Conservation (phyloP, 2,113 vertebrate species). For the Percina caprodes region DNA sequence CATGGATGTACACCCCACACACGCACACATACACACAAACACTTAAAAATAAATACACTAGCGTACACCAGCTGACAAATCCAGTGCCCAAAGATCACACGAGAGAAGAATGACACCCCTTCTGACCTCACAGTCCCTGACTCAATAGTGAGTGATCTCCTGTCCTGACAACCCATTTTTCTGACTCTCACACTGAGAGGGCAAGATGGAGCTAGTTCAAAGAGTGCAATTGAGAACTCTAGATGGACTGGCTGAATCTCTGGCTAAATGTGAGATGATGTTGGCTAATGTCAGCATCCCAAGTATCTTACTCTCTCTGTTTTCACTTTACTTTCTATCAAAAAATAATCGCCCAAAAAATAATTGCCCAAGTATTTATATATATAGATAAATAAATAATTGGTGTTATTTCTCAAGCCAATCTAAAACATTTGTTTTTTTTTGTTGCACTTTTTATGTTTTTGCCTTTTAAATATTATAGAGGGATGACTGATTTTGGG, state of each 20-base stretch:
- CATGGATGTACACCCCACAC: slow-evolving; percentile 52
- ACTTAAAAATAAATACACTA: slow-evolving; percentile 59
- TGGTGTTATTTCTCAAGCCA: slow-evolving; percentile 68
- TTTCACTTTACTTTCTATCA: slow-evolving; percentile 60
- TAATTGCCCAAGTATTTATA: slow-evolving; percentile 33
- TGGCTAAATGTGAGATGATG: slow-evolving; percentile 66
- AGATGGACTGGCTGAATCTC: slow-evolving; percentile 56
- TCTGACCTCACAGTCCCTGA: slow-evolving; percentile 20
- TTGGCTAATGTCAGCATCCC: slow-evolving; percentile 71
- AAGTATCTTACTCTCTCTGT: slow-evolving; percentile 51
- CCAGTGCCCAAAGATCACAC: slow-evolving; percentile 65
- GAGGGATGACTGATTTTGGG: slow-evolving; percentile 72
- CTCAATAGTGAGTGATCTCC: slow-evolving; percentile 44
- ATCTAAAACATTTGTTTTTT: slow-evolving; percentile 65
- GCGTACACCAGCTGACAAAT: slow-evolving; percentile 48
- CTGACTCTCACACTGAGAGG: slow-evolving; percentile 48
- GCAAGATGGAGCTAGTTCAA: slow-evolving; percentile 56
- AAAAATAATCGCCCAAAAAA: slow-evolving; percentile 52
- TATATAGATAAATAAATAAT: slow-evolving; percentile 42
- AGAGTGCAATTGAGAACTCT: slow-evolving; percentile 57
- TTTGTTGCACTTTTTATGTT: slow-evolving; percentile 71
- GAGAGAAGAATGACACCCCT: slow-evolving; percentile 49
- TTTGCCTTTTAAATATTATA: slow-evolving; percentile 65
- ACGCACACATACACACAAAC: background rate
- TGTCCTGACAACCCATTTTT: slow-evolving; percentile 29